Conservation (phyloP, 2,113 vertebrate species). For the Hemichromis elongatus region DNA sequence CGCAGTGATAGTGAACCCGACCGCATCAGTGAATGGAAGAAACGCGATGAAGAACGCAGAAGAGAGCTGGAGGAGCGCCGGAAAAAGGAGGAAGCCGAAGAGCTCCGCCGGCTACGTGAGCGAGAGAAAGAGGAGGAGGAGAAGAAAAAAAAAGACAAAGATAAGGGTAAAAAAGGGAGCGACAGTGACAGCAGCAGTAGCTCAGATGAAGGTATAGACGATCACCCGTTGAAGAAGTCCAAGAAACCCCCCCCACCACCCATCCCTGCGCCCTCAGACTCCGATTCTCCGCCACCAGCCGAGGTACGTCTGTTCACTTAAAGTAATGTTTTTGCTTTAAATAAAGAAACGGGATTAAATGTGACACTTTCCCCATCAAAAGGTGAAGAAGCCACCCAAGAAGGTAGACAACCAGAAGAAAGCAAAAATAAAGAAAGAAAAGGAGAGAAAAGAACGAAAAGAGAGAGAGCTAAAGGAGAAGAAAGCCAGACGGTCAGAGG, state of each 20-base stretch:
- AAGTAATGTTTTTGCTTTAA: not conserved
- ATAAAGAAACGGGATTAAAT: not conserved
- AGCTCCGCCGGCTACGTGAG: slow-evolving; percentile 85
- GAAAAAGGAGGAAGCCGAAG: slow-evolving; percentile 91
- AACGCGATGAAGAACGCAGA: slow-evolving; percentile 85
- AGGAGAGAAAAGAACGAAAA: slow-evolving; percentile 73
- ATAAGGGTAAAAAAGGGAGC: slow-evolving; percentile 65
- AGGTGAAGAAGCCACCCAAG: slow-evolving; percentile 83
- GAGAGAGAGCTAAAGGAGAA: slow-evolving; percentile 69
- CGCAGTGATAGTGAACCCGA: slow-evolving; percentile 85
- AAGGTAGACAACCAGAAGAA: slow-evolving; percentile 81
- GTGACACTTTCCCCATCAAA: not conserved
- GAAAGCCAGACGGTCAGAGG: slow-evolving; percentile 73
- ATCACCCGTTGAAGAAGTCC: slow-evolving; percentile 81
- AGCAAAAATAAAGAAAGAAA: slow-evolving; percentile 82
- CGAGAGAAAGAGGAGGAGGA: slow-evolving; percentile 90
- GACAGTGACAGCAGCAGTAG: slow-evolving; percentile 75
- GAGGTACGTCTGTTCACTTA: slow-evolving; percentile 44
- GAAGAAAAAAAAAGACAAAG: slow-evolving; percentile 85
- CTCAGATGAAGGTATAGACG: slow-evolving; percentile 74
- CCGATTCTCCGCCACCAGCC: slow-evolving; percentile 70
- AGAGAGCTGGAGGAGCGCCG: slow-evolving; percentile 89
- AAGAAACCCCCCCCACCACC: slow-evolving; percentile 77
- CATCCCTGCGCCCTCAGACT: slow-evolving; percentile 82
- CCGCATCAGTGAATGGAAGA: slow-evolving; percentile 95